Evolutionary conservation across 2,113 vertebrate species (phyloP).

Genomic region (Trematomus loennbergii): DNA sequence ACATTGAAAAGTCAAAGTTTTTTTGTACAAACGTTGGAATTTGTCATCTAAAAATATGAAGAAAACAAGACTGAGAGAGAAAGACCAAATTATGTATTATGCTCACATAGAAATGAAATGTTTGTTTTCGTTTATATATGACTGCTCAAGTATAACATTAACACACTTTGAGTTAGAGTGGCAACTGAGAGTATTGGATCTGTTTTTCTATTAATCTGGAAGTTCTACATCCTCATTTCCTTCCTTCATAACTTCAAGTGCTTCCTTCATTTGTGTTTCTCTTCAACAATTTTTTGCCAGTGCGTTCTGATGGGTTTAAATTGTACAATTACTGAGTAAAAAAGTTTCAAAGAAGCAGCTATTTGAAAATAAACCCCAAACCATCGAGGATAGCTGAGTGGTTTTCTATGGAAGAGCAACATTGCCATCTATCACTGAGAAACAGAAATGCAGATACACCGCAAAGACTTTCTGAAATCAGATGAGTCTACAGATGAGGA

Average conservation of each 20-base stretch:
- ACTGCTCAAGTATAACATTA: slow-evolving; percentile 31
- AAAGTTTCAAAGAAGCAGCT: slow-evolving; percentile 33
- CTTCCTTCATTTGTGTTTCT: slow-evolving; percentile 50
- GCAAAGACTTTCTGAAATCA: background rate
- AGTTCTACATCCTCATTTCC: slow-evolving; percentile 5
- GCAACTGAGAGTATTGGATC: slow-evolving; percentile 15
- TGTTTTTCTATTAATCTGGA: slow-evolving; percentile 12
- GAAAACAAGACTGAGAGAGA: background rate
- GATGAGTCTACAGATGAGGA: background rate
- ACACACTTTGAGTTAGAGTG: slow-evolving; percentile 10
- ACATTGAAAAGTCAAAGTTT: no score
- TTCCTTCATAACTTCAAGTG: slow-evolving; percentile 20
- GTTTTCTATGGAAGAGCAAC: slow-evolving; percentile 85
- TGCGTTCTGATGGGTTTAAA: slow-evolving; percentile 47
- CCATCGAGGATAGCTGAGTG: background rate
- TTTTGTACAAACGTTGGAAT: background rate
- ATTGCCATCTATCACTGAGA: slow-evolving; percentile 91
- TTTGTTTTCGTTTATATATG: background rate
- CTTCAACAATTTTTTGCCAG: slow-evolving; percentile 45
- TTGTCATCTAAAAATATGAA: background rate
- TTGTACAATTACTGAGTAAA: slow-evolving; percentile 57
- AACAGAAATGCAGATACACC: slow-evolving; percentile 51
- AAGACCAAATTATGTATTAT: background rate
- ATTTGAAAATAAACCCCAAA: slow-evolving; percentile 26
- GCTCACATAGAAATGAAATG: background rate